Percentiles rank a stretch among this genome's conserved stretches.
phyloP scores from a whole-genome alignment of 2,888 invertebrate species.

The Tipula unca region DNA sequence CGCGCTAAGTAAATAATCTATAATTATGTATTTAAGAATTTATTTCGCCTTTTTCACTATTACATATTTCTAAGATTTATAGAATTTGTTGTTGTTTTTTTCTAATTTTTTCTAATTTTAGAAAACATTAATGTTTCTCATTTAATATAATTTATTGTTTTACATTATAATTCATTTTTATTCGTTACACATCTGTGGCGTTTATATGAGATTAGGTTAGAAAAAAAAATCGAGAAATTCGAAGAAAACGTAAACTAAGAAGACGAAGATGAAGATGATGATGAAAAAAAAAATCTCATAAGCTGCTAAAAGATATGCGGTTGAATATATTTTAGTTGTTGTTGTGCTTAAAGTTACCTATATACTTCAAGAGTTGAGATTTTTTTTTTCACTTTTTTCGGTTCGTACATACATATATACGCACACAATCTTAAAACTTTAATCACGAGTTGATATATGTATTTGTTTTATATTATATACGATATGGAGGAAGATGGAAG shows the following conservation, averaged over 20 bases:
- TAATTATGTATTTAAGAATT: not conserved
- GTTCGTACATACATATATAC: not conserved
- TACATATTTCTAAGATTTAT: not conserved
- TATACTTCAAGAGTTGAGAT: not conserved
- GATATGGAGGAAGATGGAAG: not conserved
- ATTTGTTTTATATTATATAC: not conserved
- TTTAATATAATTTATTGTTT: not conserved
- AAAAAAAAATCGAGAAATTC: not conserved
- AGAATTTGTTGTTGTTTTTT: too few species aligned
- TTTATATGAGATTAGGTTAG: not conserved
- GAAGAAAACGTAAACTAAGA: not conserved
- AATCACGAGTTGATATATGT: not conserved
- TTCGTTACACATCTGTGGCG: slow-evolving; percentile 4
- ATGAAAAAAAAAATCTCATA: not conserved
- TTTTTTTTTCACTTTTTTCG: not conserved
- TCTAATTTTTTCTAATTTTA: not conserved
- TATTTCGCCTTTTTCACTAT: not conserved
- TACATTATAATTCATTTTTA: slow-evolving; percentile 14
- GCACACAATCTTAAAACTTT: not conserved
- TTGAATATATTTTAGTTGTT: not conserved
- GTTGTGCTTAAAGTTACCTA: not conserved
- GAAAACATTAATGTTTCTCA: not conserved
- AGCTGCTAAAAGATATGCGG: not conserved
- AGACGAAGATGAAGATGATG: not conserved
- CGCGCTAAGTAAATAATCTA: not conserved